These are phyloP conservation scores for Leptobrachium ailaonicum DNA, from an alignment of 2,113 vertebrate genomes.

Conservation along the genomic window DNA sequence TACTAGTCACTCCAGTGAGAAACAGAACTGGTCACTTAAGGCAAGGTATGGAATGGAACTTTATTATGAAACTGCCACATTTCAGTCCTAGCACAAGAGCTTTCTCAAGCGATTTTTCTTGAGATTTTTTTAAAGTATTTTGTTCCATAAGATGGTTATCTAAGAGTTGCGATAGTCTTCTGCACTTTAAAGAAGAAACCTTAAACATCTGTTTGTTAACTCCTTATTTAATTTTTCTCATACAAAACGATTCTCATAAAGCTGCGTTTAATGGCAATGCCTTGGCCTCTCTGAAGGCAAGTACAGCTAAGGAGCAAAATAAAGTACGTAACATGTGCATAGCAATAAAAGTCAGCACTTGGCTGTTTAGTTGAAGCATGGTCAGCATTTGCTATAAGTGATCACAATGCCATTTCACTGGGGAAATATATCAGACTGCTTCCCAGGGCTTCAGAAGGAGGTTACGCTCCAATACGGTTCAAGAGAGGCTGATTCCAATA, in stretches of 20 bases:
- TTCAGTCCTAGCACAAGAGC: too few relatives aligned
- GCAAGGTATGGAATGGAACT: too few relatives aligned
- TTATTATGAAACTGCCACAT: too few relatives aligned
- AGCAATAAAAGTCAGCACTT: constrained; percentile 1
- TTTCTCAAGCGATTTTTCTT: too few relatives aligned
- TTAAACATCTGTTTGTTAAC: background rate
- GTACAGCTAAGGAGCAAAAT: background rate
- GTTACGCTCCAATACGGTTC: constrained; percentile 30
- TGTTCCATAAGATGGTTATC: too few relatives aligned
- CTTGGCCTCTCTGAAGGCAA: background rate
- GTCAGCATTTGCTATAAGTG: background rate
- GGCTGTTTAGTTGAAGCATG: background rate
- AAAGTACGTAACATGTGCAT: background rate
- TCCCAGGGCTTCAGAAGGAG: background rate
- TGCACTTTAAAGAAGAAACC: background rate
- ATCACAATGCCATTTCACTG: background rate
- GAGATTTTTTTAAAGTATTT: too few relatives aligned
- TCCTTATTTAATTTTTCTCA: too few relatives aligned
- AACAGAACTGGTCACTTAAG: too few relatives aligned
- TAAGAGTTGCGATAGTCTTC: background rate
- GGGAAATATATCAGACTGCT: constrained; percentile 31
- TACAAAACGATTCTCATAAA: background rate
- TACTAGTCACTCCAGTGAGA: too few relatives aligned
- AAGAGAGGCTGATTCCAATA: constrained; percentile 39
- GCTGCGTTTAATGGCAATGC: background rate